These are phyloP conservation scores for Saccostrea glomerata DNA, from an alignment of 1,140 invertebrate species.

Conservation along the genomic window DNA sequence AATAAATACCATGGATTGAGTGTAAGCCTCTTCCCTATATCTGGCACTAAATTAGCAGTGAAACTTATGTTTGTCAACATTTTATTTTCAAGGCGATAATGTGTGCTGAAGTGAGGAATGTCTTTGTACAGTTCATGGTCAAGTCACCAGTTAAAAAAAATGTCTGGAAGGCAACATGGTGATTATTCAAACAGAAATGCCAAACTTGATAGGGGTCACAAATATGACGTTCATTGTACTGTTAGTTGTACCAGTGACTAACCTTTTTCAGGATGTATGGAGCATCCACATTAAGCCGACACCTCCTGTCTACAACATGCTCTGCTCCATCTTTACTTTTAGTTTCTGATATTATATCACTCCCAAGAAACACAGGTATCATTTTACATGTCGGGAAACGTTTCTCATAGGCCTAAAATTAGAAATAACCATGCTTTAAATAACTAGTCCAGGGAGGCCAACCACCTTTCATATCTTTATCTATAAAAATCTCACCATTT, in stretches of 20 bases:
- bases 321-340: slow-evolving; percentile 89
- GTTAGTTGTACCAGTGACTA: slow-evolving; percentile 49
- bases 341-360: slow-evolving; percentile 89
- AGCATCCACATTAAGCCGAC: slow-evolving; percentile 95
- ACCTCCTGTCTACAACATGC: slow-evolving; percentile 91
- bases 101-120: not conserved
- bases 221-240: not conserved
- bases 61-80: not conserved
- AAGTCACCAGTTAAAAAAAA: not conserved
- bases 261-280: slow-evolving; percentile 98
- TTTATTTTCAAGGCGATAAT: not conserved
- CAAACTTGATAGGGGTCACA: not conserved
- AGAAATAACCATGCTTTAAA: not conserved
- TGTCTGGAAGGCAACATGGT: not conserved
- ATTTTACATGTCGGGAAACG: slow-evolving; percentile 96
- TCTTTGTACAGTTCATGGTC: not conserved
- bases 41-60: not conserved
- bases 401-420: slow-evolving; percentile 92
- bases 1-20: not conserved
- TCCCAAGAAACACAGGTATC: slow-evolving; percentile 96
- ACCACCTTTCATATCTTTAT: too few relatives aligned
- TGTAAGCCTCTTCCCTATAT: not conserved
- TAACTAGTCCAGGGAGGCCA: too few relatives aligned
- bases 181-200: slow-evolving; percentile 21
- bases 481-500: too few relatives aligned